A percentile compares a stretch with the other conserved stretches of the same genome.
Evolutionary conservation across 2,797 vertebrate genomes (phyloP).

Genomic region (Danio aesculapii): DNA sequence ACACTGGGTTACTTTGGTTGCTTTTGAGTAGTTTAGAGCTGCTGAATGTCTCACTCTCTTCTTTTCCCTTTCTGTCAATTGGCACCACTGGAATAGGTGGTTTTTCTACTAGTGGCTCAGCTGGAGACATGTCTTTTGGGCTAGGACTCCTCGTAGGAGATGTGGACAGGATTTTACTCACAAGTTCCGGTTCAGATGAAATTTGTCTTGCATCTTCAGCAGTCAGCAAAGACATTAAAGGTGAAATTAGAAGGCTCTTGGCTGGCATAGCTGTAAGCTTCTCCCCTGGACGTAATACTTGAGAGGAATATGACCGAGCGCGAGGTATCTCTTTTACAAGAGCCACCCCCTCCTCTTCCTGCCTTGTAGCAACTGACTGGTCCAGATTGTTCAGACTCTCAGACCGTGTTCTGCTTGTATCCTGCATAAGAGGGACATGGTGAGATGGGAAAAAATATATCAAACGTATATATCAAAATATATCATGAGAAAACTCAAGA

Average conservation of each 20-base stretch:
- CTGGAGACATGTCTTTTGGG: slow-evolving; percentile 57
- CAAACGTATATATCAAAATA: background rate
- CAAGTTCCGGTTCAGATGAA: slow-evolving; percentile 31
- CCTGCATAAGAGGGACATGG: slow-evolving; percentile 68
- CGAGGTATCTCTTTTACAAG: slow-evolving; percentile 54
- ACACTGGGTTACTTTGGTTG: slow-evolving; percentile 15
- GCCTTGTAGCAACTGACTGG: slow-evolving; percentile 74
- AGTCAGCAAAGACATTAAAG: slow-evolving; percentile 54
- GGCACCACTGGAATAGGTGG: slow-evolving; percentile 18
- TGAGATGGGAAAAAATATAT: background rate
- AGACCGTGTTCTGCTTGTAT: slow-evolving; percentile 66
- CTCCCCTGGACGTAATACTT: slow-evolving; percentile 61
- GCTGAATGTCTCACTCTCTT: slow-evolving; percentile 45
- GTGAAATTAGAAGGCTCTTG: slow-evolving; percentile 33
- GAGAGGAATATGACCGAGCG: slow-evolving; percentile 63
- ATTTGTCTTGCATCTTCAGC: slow-evolving; percentile 19
- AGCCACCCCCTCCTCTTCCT: slow-evolving; percentile 66
- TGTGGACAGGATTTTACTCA: slow-evolving; percentile 5
- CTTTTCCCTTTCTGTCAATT: slow-evolving; percentile 50
- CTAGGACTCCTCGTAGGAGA: slow-evolving; percentile 52
- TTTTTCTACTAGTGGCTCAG: slow-evolving; percentile 37
- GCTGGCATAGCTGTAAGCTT: slow-evolving; percentile 15
- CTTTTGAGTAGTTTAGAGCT: slow-evolving; percentile 36
- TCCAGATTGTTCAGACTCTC: slow-evolving; percentile 78
- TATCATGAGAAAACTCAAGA: too few relatives aligned